A percentile compares a stretch with the other conserved stretches of the same genome.
These are phyloP conservation scores for Pseudochaenichthys georgianus DNA, from an alignment of 2,797 vertebrate genomes.

Conservation along the genomic window DNA sequence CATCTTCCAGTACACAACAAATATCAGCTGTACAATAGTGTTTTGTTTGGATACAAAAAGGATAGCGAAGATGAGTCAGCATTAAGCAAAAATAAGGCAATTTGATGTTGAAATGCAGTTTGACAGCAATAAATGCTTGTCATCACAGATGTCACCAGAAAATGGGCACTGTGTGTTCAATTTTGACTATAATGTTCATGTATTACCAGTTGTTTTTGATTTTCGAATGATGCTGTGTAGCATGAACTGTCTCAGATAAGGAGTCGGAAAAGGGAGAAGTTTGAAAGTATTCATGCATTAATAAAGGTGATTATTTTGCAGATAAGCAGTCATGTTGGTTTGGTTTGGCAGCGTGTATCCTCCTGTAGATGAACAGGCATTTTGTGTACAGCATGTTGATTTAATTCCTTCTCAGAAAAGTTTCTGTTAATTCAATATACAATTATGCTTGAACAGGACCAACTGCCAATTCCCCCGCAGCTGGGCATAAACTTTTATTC, in stretches of 20 bases:
- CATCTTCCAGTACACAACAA: not conserved
- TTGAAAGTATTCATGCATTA: conserved; percentile 13
- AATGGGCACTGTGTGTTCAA: conserved; percentile 11
- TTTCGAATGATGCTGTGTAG: conserved; percentile 17
- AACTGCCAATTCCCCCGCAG: conserved; percentile 49
- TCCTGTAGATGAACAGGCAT: conserved; percentile 25
- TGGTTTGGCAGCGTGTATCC: conserved; percentile 33
- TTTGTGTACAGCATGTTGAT: conserved; percentile 47
- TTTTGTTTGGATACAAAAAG: not conserved
- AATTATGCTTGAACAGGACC: conserved; percentile 40
- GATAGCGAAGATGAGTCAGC: conserved; percentile 9
- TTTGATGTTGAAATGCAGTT: conserved; percentile 23
- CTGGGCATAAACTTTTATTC: conserved; percentile 69
- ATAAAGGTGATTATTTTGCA: conserved; percentile 11
- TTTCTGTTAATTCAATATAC: conserved; percentile 38
- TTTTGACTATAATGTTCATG: not conserved
- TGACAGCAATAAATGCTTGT: conserved; percentile 2
- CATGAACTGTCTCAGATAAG: not conserved
- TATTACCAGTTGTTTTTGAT: conserved; percentile 13
- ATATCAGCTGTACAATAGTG: not conserved
- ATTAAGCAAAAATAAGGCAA: conserved; percentile 11
- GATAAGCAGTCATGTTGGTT: conserved; percentile 28
- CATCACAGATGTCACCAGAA: conserved; percentile 11
- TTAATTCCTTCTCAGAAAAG: conserved; percentile 33
- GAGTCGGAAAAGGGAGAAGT: not conserved